Conservation (phyloP, 2,797 vertebrate species). For the Cirrhinus molitorella region DNA sequence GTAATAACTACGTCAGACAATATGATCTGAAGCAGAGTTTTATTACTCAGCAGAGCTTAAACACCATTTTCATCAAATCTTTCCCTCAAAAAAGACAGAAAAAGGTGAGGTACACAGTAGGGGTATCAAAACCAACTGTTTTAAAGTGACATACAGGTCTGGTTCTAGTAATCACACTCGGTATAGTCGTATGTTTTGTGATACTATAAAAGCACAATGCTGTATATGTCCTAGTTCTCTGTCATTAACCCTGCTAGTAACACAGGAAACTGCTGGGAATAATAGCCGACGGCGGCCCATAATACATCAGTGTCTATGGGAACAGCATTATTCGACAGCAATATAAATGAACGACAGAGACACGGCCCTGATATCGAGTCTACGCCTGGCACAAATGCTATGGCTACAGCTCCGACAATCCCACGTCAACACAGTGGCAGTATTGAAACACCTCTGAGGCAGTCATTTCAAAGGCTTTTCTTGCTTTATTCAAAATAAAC, state of each 20-base stretch:
- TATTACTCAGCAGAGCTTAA: conserved; percentile 62
- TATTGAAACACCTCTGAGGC: conserved; percentile 59
- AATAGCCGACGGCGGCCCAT: conserved; percentile 45
- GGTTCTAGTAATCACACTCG: conserved; percentile 45
- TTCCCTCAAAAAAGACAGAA: conserved; percentile 61
- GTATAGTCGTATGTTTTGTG: conserved; percentile 35
- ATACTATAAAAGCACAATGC: conserved; percentile 54
- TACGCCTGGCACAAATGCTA: conserved; percentile 54
- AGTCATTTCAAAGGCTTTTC: conserved; percentile 58
- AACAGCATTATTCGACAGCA: conserved; percentile 55
- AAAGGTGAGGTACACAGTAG: conserved; percentile 56
- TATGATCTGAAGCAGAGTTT: conserved; percentile 61
- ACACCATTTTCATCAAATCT: conserved; percentile 63
- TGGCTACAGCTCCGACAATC: conserved; percentile 55
- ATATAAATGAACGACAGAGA: conserved; percentile 46
- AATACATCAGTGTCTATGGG: conserved; percentile 52
- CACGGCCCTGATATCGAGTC: conserved; percentile 55
- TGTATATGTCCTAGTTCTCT: conserved; percentile 42
- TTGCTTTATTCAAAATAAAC: conserved; percentile 59
- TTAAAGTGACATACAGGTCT: conserved; percentile 39
- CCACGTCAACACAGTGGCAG: conserved; percentile 64
- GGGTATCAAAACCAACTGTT: conserved; percentile 60
- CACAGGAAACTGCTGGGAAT: conserved; percentile 57
- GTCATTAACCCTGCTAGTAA: conserved; percentile 57
- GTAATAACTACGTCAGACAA: conserved; percentile 11